Evolutionary conservation across 2,113 vertebrate species (phyloP).

Genomic region (Narcine bancroftii): DNA sequence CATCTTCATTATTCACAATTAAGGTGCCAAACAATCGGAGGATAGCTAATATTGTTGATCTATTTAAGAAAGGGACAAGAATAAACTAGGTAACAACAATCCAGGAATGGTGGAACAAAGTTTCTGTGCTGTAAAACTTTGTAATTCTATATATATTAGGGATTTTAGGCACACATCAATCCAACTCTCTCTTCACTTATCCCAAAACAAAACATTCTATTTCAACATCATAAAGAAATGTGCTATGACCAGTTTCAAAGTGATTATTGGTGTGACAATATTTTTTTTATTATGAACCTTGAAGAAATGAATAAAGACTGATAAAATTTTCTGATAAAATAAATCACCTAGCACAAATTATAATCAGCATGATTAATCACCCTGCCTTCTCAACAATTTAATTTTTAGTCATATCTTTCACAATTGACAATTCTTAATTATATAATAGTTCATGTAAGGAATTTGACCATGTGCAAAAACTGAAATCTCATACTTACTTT

Average conservation of each 20-base stretch:
- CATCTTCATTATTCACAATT: too few relatives aligned
- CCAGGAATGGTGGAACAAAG: too few relatives aligned
- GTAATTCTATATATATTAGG: too few relatives aligned
- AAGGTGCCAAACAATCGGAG: too few relatives aligned
- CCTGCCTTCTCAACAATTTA: not conserved
- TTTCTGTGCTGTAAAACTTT: too few relatives aligned
- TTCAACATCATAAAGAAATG: not conserved
- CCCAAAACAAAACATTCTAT: not conserved
- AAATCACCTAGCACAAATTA: not conserved
- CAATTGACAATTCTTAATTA: not conserved
- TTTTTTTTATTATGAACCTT: not conserved
- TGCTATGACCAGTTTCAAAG: too few relatives aligned
- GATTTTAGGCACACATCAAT: not conserved
- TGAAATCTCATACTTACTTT: not conserved
- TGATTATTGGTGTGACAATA: not conserved
- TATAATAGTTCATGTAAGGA: not conserved
- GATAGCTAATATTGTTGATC: too few relatives aligned
- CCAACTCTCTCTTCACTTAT: not conserved
- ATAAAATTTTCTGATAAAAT: not conserved
- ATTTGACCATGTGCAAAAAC: not conserved
- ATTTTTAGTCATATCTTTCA: not conserved
- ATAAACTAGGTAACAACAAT: too few relatives aligned
- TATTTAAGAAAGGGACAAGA: too few relatives aligned
- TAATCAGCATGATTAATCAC: not conserved
- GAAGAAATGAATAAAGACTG: not conserved